Percentiles rank a stretch among this genome's conserved stretches.
Evolutionary conservation across 2,888 invertebrate genomes (phyloP).

Genomic region (Anticlea derivata): DNA sequence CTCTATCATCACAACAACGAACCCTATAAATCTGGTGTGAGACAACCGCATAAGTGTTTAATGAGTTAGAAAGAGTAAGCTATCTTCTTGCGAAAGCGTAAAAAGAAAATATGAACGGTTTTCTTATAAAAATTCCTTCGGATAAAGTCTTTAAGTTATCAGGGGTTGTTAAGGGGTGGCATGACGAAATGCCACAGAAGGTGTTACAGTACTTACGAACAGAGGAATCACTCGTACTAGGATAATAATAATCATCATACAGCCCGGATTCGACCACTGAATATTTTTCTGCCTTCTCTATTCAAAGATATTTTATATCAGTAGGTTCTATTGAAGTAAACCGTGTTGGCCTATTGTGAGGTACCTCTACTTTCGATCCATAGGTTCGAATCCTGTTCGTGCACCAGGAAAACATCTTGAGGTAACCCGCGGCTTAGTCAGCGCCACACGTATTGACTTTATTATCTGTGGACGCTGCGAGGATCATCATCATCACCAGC

Average conservation of each 20-base stretch:
- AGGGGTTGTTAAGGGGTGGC: constrained; percentile 48
- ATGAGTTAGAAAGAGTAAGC: constrained; percentile 77
- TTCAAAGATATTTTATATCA: too few relatives aligned
- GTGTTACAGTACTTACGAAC: background rate
- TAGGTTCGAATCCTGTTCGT: too few relatives aligned
- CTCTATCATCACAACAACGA: background rate
- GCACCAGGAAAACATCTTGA: too few relatives aligned
- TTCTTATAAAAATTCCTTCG: constrained; percentile 83
- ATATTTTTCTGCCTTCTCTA: too few relatives aligned
- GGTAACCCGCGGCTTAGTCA: too few relatives aligned
- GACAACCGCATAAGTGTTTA: constrained; percentile 58
- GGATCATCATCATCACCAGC: too few relatives aligned
- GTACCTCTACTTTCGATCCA: too few relatives aligned
- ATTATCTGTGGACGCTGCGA: too few relatives aligned
- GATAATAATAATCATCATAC: background rate
- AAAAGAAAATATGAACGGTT: constrained; percentile 83
- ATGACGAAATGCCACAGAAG: constrained; percentile 9
- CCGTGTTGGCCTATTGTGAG: too few relatives aligned
- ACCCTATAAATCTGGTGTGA: constrained; percentile 39
- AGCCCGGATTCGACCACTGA: too few relatives aligned
- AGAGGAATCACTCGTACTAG: background rate
- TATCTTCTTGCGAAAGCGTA: constrained; percentile 74
- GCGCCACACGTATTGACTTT: too few relatives aligned
- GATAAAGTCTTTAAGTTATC: constrained; percentile 84
- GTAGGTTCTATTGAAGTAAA: too few relatives aligned